Conservation (phyloP, 2,888 invertebrate genomes). For the Chalcis sispes region DNA sequence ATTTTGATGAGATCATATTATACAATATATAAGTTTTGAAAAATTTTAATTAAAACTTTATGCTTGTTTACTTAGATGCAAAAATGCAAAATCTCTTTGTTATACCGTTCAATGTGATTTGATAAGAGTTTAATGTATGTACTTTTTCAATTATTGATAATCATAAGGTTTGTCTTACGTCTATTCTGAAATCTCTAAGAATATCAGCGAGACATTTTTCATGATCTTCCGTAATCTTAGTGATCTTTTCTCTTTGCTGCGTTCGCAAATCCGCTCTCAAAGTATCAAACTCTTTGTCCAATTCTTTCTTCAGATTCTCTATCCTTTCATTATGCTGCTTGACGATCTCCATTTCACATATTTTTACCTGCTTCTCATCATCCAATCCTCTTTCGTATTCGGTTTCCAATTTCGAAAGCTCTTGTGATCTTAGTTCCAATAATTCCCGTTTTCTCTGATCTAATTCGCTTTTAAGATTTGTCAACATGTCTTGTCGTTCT, state of each 20-base stretch:
- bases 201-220: slow-evolving; percentile 72
- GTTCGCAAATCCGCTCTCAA: slow-evolving; percentile 66
- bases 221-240: slow-evolving; percentile 74
- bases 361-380: slow-evolving; percentile 68
- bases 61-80: too few relatives aligned
- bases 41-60: too few relatives aligned
- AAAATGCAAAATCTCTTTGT: too few relatives aligned
- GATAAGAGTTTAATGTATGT: too few relatives aligned
- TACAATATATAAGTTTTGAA: too few relatives aligned
- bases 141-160: background rate
- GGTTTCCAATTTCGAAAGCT: slow-evolving; percentile 78
- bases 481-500: slow-evolving; percentile 74
- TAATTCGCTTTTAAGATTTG: slow-evolving; percentile 77
- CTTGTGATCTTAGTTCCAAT: slow-evolving; percentile 77
- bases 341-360: slow-evolving; percentile 68
- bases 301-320: slow-evolving; percentile 79
- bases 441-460: slow-evolving; percentile 76
- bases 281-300: slow-evolving; percentile 73
- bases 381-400: slow-evolving; percentile 77
- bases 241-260: slow-evolving; percentile 71
- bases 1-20: too few relatives aligned
- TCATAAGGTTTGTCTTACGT: slow-evolving; percentile 76
- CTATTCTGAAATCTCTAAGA: slow-evolving; percentile 79
- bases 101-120: too few relatives aligned
- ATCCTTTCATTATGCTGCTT: slow-evolving; percentile 78